Percentiles rank a stretch among this genome's conserved stretches.
Evolutionary conservation across 2,888 invertebrate genomes (phyloP).

Genomic region (Cloeon dipterum): DNA sequence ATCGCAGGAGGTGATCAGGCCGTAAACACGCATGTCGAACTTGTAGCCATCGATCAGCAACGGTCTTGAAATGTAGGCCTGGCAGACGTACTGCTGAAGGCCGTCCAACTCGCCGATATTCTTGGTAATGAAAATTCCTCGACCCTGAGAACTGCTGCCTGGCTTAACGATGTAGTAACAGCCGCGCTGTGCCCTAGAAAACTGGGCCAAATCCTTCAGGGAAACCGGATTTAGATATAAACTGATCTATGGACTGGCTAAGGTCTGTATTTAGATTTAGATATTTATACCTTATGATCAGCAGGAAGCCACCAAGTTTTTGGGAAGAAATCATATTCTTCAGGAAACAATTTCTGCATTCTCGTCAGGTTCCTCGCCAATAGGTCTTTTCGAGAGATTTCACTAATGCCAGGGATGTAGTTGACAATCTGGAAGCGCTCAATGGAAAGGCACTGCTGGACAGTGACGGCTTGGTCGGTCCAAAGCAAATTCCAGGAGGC

Average conservation of each 20-base stretch:
- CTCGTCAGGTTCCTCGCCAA: conserved; percentile 72
- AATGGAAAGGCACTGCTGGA: conserved; percentile 36
- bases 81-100: conserved; percentile 46
- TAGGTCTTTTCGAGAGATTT: conserved; percentile 74
- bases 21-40: conserved; percentile 76
- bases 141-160: conserved; percentile 74
- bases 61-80: conserved; percentile 49
- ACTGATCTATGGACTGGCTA: not conserved
- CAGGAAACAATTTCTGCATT: conserved; percentile 70
- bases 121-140: conserved; percentile 68
- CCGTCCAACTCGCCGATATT: conserved; percentile 59
- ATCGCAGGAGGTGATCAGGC: conserved; percentile 72
- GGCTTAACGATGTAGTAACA: conserved; percentile 78
- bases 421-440: conserved; percentile 49
- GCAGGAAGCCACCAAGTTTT: conserved; percentile 87
- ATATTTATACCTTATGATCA: too few species aligned
- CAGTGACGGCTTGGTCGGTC: conserved; percentile 69
- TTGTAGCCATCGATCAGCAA: conserved; percentile 78
- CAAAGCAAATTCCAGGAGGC: conserved; percentile 80
- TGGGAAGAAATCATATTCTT: conserved; percentile 79
- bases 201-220: conserved; percentile 40
- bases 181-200: conserved; percentile 35
- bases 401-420: conserved; percentile 80
- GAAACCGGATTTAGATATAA: conserved; percentile 3
- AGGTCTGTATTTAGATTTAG: too few species aligned